Evolutionary conservation across 1,140 invertebrate genomes (phyloP).

Genomic region (Pectinophora gossypiella): DNA sequence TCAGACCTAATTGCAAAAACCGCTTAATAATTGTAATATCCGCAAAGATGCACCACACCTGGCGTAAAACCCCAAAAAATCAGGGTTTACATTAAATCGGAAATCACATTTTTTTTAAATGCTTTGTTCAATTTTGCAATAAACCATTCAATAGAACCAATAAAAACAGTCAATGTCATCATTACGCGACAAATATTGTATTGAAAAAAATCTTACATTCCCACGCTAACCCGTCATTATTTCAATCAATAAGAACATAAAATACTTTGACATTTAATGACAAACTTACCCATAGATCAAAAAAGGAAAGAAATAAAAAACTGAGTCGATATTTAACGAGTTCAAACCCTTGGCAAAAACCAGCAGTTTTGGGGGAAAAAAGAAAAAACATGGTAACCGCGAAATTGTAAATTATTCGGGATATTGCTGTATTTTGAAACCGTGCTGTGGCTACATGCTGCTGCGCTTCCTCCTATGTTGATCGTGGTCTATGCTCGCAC

Average conservation of each 20-base stretch:
- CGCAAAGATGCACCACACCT: no score
- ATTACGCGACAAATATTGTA: constrained; percentile 30
- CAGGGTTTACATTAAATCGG: no score
- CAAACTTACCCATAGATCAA: constrained; percentile 36
- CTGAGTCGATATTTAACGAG: constrained; percentile 27
- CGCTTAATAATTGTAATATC: no score
- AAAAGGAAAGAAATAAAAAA: constrained; percentile 24
- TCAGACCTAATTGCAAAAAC: no score
- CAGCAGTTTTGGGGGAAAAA: constrained; percentile 24
- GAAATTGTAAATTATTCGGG: constrained; percentile 36
- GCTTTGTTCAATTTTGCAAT: constrained; percentile 25
- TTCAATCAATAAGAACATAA: constrained; percentile 47
- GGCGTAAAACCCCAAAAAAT: no score
- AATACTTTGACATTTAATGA: constrained; percentile 62
- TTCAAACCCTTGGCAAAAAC: constrained; percentile 39
- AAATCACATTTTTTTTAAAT: no score
- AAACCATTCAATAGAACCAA: constrained; percentile 19
- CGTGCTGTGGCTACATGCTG: neutral
- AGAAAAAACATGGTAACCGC: constrained; percentile 37
- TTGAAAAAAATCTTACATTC: constrained; percentile 35
- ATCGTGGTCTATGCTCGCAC: no score
- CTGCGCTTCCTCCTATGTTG: no score
- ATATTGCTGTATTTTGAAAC: neutral
- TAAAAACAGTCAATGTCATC: constrained; percentile 53
- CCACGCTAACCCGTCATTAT: constrained; percentile 33